Conservation (phyloP, 2,888 invertebrate genomes). For the Yponomeuta malinellus region DNA sequence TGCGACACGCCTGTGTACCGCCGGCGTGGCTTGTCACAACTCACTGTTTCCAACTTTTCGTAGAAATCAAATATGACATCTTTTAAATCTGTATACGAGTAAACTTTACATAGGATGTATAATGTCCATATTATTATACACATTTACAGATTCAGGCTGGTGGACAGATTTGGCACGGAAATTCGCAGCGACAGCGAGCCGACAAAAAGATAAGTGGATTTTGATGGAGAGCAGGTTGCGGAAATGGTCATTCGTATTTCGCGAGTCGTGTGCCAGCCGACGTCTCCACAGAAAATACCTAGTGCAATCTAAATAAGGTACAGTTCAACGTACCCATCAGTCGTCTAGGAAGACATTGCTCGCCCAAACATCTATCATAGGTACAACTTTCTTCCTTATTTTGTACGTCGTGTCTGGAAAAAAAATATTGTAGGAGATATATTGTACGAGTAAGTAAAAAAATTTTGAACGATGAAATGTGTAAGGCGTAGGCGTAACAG, state of each 20-base stretch:
- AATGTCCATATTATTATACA: neutral
- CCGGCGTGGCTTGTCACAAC: constrained; percentile 21
- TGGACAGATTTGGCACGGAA: neutral
- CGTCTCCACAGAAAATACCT: constrained; percentile 55
- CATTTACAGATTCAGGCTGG: constrained; percentile 15
- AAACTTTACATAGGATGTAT: no score
- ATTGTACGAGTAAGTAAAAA: neutral
- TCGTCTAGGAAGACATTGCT: constrained; percentile 48
- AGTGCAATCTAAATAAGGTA: constrained; percentile 72
- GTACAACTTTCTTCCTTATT: neutral
- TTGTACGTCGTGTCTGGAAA: neutral
- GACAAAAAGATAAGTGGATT: neutral
- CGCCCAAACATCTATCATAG: constrained; percentile 27
- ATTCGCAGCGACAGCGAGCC: neutral
- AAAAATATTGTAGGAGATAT: neutral
- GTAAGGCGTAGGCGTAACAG: constrained; percentile 2
- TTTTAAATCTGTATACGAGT: constrained; percentile 11
- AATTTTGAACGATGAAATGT: neutral
- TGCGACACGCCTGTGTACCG: constrained; percentile 35
- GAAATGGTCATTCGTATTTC: constrained; percentile 62
- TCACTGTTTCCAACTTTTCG: constrained; percentile 3
- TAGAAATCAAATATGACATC: constrained; percentile 15
- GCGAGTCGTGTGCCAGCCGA: constrained; percentile 53
- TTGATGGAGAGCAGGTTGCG: constrained; percentile 48
- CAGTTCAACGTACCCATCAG: constrained; percentile 67